Evolutionary conservation across 2,888 invertebrate species (phyloP).

Genomic region (Agriopis marginaria): DNA sequence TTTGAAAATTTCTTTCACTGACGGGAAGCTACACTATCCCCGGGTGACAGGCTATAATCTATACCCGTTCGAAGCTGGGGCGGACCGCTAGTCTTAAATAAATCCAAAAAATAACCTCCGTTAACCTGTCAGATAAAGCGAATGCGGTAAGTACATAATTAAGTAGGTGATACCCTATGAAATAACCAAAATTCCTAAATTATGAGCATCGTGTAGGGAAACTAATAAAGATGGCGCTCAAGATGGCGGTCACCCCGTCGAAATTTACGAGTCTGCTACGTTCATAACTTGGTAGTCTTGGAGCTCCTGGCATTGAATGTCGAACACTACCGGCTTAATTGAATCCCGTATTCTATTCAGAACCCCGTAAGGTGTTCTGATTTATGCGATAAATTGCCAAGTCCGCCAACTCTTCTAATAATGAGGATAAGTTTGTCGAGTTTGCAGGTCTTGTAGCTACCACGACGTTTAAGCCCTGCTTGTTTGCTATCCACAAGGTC

Average conservation of each 20-base stretch:
- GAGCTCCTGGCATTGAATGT: slow-evolving; percentile 43
- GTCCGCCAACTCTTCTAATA: slow-evolving; percentile 54
- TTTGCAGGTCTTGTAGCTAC: slow-evolving; percentile 36
- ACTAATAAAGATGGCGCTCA: slow-evolving; percentile 30
- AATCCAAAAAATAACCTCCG: too few species aligned
- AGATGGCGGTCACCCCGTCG: slow-evolving; percentile 24
- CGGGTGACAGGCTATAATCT: too few species aligned
- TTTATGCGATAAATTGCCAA: slow-evolving; percentile 68
- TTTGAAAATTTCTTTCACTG: too few species aligned
- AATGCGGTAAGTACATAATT: too few species aligned
- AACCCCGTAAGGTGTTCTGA: slow-evolving; percentile 60
- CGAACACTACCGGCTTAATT: slow-evolving; percentile 53
- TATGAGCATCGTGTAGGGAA: not conserved
- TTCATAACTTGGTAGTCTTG: slow-evolving; percentile 31
- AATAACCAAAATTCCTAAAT: too few species aligned
- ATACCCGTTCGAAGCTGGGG: too few species aligned
- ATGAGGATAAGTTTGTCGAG: slow-evolving; percentile 58
- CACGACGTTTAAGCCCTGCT: not conserved
- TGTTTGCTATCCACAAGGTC: too few species aligned
- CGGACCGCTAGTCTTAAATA: too few species aligned
- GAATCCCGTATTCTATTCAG: slow-evolving; percentile 60
- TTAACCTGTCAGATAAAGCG: too few species aligned
- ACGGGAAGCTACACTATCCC: too few species aligned
- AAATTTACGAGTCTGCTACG: slow-evolving; percentile 34
- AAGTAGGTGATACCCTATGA: too few species aligned